These are phyloP conservation scores for Periophthalmus modestus DNA, from an alignment of 2,113 vertebrate species.

Conservation along the genomic window DNA sequence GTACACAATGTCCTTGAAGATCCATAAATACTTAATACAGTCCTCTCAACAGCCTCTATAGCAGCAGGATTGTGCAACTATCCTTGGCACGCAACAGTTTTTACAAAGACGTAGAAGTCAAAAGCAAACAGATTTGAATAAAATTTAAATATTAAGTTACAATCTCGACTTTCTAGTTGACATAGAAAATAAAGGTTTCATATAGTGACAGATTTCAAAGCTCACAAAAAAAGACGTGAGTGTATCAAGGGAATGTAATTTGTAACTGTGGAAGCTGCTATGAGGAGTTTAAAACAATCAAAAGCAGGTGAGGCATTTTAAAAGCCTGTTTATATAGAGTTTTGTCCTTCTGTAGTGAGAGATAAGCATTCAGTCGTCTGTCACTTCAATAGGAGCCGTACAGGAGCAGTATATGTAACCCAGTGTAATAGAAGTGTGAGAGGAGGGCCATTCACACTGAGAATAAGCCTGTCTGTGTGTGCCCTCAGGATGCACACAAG, in stretches of 20 bases:
- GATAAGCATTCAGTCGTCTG: constrained; percentile 36
- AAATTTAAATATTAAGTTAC: background rate
- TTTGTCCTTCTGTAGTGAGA: constrained; percentile 6
- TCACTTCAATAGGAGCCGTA: constrained; percentile 30
- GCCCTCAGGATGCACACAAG: background rate
- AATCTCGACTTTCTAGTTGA: background rate
- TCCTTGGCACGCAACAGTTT: background rate
- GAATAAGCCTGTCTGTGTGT: constrained; percentile 33
- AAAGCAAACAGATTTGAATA: background rate
- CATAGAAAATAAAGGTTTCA: background rate
- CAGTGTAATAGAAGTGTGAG: constrained; percentile 31
- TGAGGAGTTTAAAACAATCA: background rate
- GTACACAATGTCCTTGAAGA: background rate
- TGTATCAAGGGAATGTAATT: background rate
- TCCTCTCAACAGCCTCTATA: background rate
- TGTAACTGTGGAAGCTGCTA: background rate
- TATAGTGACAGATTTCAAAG: background rate
- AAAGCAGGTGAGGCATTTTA: background rate
- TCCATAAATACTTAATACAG: constrained; percentile 4
- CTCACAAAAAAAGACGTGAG: background rate
- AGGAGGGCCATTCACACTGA: constrained; percentile 29
- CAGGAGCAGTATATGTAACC: constrained; percentile 25
- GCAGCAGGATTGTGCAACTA: background rate
- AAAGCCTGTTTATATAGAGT: background rate
- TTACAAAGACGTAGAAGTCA: background rate